Percentiles rank a stretch among this genome's conserved stretches.
Conservation (phyloP, 2,888 invertebrate genomes). For the Eledone cirrhosa region DNA sequence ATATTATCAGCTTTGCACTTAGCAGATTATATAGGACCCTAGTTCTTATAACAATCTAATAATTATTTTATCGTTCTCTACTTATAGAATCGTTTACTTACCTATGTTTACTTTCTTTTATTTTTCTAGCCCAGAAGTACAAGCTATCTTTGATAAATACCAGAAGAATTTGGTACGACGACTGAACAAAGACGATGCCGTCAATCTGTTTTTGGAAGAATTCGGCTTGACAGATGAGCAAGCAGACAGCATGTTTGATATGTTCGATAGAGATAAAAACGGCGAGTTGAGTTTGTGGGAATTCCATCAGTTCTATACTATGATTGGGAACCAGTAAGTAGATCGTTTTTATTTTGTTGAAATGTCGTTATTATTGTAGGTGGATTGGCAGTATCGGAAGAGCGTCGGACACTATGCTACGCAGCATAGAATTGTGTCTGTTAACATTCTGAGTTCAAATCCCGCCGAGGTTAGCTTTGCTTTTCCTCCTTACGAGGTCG, state of each 20-base stretch:
- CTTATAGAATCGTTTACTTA: too few species aligned
- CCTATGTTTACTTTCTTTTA: background rate
- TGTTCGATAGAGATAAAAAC: conserved; percentile 56
- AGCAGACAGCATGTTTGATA: conserved; percentile 52
- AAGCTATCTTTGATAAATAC: conserved; percentile 56
- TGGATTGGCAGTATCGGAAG: too few species aligned
- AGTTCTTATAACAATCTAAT: too few species aligned
- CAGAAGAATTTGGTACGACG: conserved; percentile 48
- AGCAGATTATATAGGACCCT: too few species aligned
- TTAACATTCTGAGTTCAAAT: too few species aligned
- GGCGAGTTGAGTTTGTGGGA: conserved; percentile 57
- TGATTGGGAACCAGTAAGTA: conserved; percentile 52
- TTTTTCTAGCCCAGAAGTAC: conserved; percentile 48
- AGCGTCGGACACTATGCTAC: too few species aligned
- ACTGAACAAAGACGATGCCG: conserved; percentile 46
- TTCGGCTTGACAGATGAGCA: conserved; percentile 43
- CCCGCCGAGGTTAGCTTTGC: too few species aligned
- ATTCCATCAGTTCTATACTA: conserved; percentile 55
- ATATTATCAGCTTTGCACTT: too few species aligned
- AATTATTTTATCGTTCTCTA: too few species aligned
- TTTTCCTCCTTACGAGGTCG: too few species aligned
- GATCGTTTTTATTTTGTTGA: background rate
- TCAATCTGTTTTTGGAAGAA: conserved; percentile 50
- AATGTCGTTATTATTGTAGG: too few species aligned
- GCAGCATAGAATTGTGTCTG: too few species aligned